A percentile compares a stretch with the other conserved stretches of the same genome.
These are phyloP conservation scores for Ashinkailepas kermadecensis DNA, from an alignment of 2,888 invertebrate species.

Conservation along the genomic window DNA sequence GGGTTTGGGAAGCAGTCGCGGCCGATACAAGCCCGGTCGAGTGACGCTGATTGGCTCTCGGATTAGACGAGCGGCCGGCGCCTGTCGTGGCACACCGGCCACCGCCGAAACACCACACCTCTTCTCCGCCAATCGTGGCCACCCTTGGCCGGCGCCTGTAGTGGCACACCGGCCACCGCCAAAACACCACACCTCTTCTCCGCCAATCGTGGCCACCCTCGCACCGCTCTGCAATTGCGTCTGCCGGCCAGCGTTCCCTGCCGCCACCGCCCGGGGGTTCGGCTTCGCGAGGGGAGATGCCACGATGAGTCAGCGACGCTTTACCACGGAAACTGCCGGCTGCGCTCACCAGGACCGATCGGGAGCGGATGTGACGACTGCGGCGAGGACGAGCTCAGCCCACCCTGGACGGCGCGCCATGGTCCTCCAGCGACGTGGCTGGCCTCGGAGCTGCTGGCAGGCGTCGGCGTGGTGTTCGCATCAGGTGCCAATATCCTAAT, in stretches of 20 bases:
- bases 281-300: not conserved
- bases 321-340: too few species aligned
- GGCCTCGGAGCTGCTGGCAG: not conserved
- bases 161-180: not conserved
- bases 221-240: not conserved
- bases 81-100: not conserved
- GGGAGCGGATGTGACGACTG: too few species aligned
- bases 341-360: too few species aligned
- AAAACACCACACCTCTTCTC: not conserved
- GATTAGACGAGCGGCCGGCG: not conserved
- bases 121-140: not conserved
- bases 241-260: not conserved
- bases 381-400: too few species aligned
- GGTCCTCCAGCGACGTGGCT: not conserved
- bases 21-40: not conserved
- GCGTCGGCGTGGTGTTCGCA: not conserved
- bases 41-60: not conserved
- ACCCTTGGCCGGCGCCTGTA: not conserved
- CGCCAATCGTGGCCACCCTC: too few species aligned
- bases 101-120: not conserved
- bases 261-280: not conserved
- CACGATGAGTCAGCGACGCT: too few species aligned
- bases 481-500: constrained; percentile 2
- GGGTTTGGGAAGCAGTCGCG: not conserved
- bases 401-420: too few species aligned